A percentile compares a stretch with the other conserved stretches of the same genome.
These are phyloP conservation scores for Epicauta chinensis DNA, from an alignment of 1,140 invertebrate genomes.

Conservation along the genomic window DNA sequence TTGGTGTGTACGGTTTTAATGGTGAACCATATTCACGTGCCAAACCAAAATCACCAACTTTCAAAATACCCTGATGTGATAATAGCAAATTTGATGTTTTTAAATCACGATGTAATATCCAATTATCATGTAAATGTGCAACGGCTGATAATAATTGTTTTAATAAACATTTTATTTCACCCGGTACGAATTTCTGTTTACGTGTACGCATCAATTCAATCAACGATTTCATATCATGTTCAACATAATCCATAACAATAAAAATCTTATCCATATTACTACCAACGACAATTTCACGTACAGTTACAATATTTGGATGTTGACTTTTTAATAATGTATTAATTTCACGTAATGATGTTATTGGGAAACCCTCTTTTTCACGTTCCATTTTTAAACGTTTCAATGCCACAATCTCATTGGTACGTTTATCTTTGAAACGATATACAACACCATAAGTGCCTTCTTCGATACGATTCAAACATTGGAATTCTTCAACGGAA, in stretches of 20 bases:
- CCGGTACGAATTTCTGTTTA: constrained; percentile 83
- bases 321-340: constrained; percentile 94
- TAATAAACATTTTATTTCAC: constrained; percentile 95
- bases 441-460: constrained; percentile 96
- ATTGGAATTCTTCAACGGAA: constrained; percentile 97
- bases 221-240: constrained; percentile 95
- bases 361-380: constrained; percentile 99
- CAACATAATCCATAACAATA: constrained; percentile 99
- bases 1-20: constrained; percentile 90
- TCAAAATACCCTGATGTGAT: constrained; percentile 82
- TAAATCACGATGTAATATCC: constrained; percentile 97
- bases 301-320: constrained; percentile 97
- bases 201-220: constrained; percentile 96
- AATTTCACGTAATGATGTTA: constrained; percentile 96
- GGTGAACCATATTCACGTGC: constrained; percentile 98
- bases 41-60: constrained; percentile 96
- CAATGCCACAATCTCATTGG: constrained; percentile 96
- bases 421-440: constrained; percentile 91
- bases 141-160: constrained; percentile 84
- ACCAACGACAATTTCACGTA: constrained; percentile 97
- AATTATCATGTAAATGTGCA: constrained; percentile 95
- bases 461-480: constrained; percentile 96
- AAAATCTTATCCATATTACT: constrained; percentile 99
- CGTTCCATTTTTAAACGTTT: constrained; percentile 99
- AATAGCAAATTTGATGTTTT: constrained; percentile 98